Evolutionary conservation across 2,797 vertebrate genomes (phyloP).

Genomic region (Gymnoscopelus braueri): DNA sequence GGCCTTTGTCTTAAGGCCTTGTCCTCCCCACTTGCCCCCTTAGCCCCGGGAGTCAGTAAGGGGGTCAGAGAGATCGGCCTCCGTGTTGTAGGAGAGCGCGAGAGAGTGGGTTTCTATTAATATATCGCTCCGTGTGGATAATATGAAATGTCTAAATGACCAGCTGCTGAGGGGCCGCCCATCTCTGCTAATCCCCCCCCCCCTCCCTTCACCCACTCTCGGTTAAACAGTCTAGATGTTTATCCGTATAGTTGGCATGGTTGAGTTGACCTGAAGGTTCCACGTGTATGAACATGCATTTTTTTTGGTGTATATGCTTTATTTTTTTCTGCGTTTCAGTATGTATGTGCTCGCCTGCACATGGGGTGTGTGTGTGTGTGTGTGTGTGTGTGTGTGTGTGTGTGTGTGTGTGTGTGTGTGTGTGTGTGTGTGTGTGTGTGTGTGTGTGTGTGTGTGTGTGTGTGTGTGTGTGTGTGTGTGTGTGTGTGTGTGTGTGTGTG

Average conservation of each 20-base stretch:
- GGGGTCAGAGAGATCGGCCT: constrained; percentile 45
- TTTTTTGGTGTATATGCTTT: neutral
- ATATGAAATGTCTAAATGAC: constrained; percentile 66
- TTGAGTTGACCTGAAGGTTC: constrained; percentile 3
- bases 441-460: neutral
- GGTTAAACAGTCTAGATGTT: constrained; percentile 51
- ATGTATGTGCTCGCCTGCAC: no score
- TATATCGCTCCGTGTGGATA: constrained; percentile 49
- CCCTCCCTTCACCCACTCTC: constrained; percentile 21
- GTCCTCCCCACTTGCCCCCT: constrained; percentile 16
- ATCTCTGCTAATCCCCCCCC: constrained; percentile 66
- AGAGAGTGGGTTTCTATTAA: constrained; percentile 63
- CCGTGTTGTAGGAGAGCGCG: constrained; percentile 43
- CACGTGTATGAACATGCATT: neutral
- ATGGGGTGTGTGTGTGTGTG: neutral
- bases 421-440: constrained; percentile 2
- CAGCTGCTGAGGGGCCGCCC: constrained; percentile 55
- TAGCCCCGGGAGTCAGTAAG: constrained; percentile 17
- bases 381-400: constrained; percentile 2
- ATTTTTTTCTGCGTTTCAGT: neutral
- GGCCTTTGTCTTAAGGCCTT: constrained; percentile 43
- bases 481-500: constrained; percentile 32
- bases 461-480: constrained; percentile 17
- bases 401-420: neutral
- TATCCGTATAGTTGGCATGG: constrained; percentile 35